Percentiles rank a stretch among this genome's conserved stretches.
Conservation (phyloP, 2,888 invertebrate genomes). For the Idaea aversata region DNA sequence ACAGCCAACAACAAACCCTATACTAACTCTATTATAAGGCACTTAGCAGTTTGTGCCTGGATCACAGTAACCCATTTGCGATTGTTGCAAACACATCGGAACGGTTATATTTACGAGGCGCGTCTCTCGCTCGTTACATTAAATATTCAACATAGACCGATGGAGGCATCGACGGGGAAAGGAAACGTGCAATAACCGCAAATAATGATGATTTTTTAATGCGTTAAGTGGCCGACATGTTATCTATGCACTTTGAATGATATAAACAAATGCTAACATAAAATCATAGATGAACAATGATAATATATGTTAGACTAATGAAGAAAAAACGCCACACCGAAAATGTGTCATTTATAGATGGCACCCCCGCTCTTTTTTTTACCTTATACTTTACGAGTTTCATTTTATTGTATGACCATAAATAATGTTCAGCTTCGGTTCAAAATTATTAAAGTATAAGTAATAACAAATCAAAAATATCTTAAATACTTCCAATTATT, state of each 20-base stretch:
- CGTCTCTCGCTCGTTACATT: constrained; percentile 28
- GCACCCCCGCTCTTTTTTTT: too few species aligned
- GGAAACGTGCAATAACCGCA: constrained; percentile 40
- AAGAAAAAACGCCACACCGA: too few species aligned
- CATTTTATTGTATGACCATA: too few species aligned
- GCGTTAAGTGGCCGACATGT: constrained; percentile 27
- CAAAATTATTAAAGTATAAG: too few species aligned
- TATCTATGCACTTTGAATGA: constrained; percentile 24
- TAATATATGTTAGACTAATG: too few species aligned
- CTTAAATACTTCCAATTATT: too few species aligned
- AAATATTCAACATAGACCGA: constrained; percentile 46
- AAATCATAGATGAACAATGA: background rate
- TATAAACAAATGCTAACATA: background rate
- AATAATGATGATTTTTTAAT: constrained; percentile 42
- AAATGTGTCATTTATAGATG: too few species aligned
- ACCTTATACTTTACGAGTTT: too few species aligned
- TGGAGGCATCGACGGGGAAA: constrained; percentile 29
- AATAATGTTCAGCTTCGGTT: too few species aligned
- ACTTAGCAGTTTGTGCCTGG: constrained; percentile 12
- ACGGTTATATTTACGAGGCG: constrained; percentile 38
- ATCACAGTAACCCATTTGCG: constrained; percentile 28
- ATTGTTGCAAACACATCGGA: constrained; percentile 27
- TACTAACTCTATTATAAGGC: constrained; percentile 10
- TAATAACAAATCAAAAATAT: too few species aligned
- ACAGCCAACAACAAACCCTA: background rate